Evolutionary conservation across 2,888 invertebrate genomes (phyloP), one percentile per base, ranked within the genome.

Genomic region (Mimas tiliae): DNA sequence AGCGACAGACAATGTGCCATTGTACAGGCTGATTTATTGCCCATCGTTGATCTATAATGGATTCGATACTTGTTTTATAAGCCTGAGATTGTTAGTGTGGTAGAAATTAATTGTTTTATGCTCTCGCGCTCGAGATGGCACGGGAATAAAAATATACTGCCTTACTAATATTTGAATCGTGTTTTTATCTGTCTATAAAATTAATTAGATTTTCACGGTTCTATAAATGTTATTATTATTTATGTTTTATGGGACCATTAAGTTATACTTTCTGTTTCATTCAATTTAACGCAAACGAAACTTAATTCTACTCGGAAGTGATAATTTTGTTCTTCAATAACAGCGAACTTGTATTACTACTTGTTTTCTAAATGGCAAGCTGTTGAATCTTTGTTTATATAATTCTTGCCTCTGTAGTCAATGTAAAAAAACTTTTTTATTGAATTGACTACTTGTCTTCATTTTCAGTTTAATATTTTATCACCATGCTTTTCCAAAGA

Each of bases 1-100:
- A 91, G 85, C 87, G 92, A 91, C 91, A 84, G 90, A 93, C 93
- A 92, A 93, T 92, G 91, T 91, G 88, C 90, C 87, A 91, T 93
- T 93, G 93, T 93, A 88, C 81, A 82, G 78, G 82, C 87, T 89
- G 92, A 91, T 92, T 91, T 91, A 91, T 90, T 87, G 86, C 82
- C 70, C 78, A 74, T 77, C 73, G 82, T 77, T 74, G 75, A 76
- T 74, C 75, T 75, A 69, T 76, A 77, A 77, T 75, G 76, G 79
- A 63, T 42, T 75, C 75, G 69, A 72, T 78, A 81, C 80, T 80
- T 80, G 79, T 78, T 75, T 71, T 65, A 58, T 48, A 58, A 65
- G 58, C 33, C 38, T 48, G 33, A 65, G 55, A 65, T 58, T 55
- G 65, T 50, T 58, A 58, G 65, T 34, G 58, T 58, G 34, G 48